phyloP scores from a whole-genome alignment of 2,797 vertebrate genomes.

The Pampus argenteus region DNA sequence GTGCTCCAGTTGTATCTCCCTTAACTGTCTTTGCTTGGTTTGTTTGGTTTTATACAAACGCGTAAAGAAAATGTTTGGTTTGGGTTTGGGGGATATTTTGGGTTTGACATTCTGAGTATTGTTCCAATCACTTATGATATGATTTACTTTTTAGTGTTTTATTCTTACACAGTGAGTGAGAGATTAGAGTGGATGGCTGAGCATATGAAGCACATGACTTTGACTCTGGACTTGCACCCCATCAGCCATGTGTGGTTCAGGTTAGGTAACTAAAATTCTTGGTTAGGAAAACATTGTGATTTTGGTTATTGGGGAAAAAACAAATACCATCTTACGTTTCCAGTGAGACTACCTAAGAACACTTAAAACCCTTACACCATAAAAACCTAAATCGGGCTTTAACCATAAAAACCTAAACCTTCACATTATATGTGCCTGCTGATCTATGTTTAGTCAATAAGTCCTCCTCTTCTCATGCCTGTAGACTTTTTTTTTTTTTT shows the following conservation, averaged over 20 bases:
- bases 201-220: background rate
- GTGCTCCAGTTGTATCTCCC: background rate
- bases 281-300: background rate
- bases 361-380: too few relatives aligned
- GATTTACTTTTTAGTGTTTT: background rate
- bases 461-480: background rate
- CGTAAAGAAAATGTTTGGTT: background rate
- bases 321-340: too few relatives aligned
- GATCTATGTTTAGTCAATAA: background rate
- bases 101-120: background rate
- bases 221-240: background rate
- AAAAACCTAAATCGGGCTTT: too few relatives aligned
- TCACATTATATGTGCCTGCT: background rate
- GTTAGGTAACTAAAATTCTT: background rate
- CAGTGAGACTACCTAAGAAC: too few relatives aligned
- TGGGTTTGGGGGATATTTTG: background rate
- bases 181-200: background rate
- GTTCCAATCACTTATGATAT: background rate
- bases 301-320: too few relatives aligned
- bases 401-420: too few relatives aligned
- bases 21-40: slow-evolving; percentile 1
- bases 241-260: background rate
- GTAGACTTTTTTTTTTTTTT: too few relatives aligned
- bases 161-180: background rate
- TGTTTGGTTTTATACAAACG: slow-evolving; percentile 6